Base-by-base conservation (phyloP, 2,797 vertebrate genomes). In the Eulemur mongoz region DNA sequence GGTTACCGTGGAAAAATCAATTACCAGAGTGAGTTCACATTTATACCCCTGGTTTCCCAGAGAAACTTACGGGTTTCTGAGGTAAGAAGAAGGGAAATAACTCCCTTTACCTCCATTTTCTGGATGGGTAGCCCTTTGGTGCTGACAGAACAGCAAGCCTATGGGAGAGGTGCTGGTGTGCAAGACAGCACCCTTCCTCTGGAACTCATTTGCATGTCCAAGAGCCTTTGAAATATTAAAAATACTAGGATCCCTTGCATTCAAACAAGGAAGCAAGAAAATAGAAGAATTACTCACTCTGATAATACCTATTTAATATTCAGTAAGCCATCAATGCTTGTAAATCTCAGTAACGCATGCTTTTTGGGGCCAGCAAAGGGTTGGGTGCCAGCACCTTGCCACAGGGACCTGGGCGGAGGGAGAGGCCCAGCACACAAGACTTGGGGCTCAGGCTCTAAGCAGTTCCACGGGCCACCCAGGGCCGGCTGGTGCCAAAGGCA, bases 231-330 rank as follows among this genome's bases (percentile, higher is more conserved):
- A 73, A 92, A 70, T 75, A 59, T 59, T 59, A 81, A 89, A 75
- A 48, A 48, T 12, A 61, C 32, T 57, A 38, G 25, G 27, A 67
- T n/a, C 35, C 25, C 38, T 75, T 54, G 40, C 73, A 89, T 85
- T 89, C 35, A 89, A 92, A 91, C 25, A 81, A 83, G 50, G 48
- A 88, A 93, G 72, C 27, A 78, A 89, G 45, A 79, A 40, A 70
- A 54, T 4, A 57, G 76, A 75, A 94, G 45, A 50, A 72, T 43
- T 50, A 27, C 5, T 30, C 3, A 27, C 43, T 38, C 63, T 12
- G 61, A 73, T 38, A 48, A 48, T 72, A 63, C 75, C 69, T 45
- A 85, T 61, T 57, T 89, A 88, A 67, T n/a, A 30, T 22, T 70
- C 27, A 43, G 72, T 35, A 72, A 79, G 73, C 45, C 32, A 7